Base-by-base conservation (phyloP, 1,140 invertebrate species). In the Yoshiicerus persimilis region DNA sequence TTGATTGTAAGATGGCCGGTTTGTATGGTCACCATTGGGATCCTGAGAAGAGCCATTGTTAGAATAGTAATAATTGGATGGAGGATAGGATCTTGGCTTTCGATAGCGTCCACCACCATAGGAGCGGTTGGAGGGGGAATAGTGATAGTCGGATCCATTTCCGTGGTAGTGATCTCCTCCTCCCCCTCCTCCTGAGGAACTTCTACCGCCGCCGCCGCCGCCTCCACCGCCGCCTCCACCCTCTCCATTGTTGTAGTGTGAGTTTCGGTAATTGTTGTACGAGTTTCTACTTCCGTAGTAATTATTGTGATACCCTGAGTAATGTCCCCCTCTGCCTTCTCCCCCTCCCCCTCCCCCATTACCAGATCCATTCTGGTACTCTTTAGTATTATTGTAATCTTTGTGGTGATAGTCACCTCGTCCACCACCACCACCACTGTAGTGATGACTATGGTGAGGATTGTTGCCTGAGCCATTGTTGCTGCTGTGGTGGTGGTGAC, bases 1-100 rank as follows among this genome's bases (percentile, higher is more conserved):
- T 89, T 89, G 89, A 66, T 89, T 89, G 80, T 89, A 89, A 30
- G 89, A 89, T 86, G 89, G 89, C 87, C 86, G 88, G 56, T 89
- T 89, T 62, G 87, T 88, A 62, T 87, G 64, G 38, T 89, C 86
- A 25, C 39, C 87, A 83, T 62, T 86, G 70, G 87, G 56, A 66
- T 47, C 47, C 39, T 66, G 80, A 30, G 41, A 39, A 30, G 66
- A 77, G 38, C 47, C 27, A 30, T 87, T 87, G 84, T 89, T 89
- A n/a, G 87, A 38, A 56, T 89, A 89, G 77, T 88, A 88, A 38
- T 89, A 88, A 62, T 86, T 88, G 38, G 89, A 89, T 47, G 83
- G 83, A 64, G 89, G 64, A 75, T 88, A 89, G 32, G 87, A 70
- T 75, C 89, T 89, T 23, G 84, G 84, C 25, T 87, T 86, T 11